A percentile compares a stretch with the other conserved stretches of the same genome.
Evolutionary conservation across 2,888 invertebrate species (phyloP).

Genomic region (Philopedon plagiatum): DNA sequence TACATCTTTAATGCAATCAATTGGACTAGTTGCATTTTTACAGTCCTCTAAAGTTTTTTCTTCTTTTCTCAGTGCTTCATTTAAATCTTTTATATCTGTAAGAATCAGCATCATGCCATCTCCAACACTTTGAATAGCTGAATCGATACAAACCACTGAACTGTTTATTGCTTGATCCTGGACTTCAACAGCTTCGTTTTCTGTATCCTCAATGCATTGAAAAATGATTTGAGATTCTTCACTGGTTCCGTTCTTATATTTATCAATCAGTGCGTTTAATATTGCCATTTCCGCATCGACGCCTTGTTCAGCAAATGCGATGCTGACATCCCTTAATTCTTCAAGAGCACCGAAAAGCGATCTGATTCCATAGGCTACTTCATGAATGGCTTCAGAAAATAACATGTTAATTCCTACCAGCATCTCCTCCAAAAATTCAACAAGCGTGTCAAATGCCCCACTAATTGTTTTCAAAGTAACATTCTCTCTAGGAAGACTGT

Average conservation of each 20-base stretch:
- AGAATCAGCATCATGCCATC: not conserved
- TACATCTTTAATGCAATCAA: conserved; percentile 9
- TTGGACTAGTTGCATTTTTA: conserved; percentile 2
- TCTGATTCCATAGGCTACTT: not conserved
- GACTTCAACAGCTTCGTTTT: not conserved
- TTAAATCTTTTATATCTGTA: not conserved
- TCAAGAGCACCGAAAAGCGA: not conserved
- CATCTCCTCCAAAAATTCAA: conserved; percentile 3
- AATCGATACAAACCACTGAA: not conserved
- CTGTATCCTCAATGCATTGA: conserved; percentile 16
- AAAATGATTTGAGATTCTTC: not conserved
- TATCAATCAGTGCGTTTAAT: conserved; percentile 12
- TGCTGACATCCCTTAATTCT: not conserved
- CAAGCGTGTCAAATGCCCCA: not conserved
- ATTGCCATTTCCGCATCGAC: not conserved
- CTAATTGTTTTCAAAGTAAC: not conserved
- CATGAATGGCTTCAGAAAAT: not conserved
- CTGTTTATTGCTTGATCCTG: not conserved
- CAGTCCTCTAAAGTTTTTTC: conserved; percentile 3
- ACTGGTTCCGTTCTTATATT: not conserved
- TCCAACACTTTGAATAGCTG: not conserved
- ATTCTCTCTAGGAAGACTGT: not conserved
- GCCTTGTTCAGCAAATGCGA: not conserved
- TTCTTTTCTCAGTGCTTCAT: not conserved
- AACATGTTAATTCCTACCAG: not conserved